phyloP scores from a whole-genome alignment of 2,888 invertebrate genomes.

The Eristalinus aeneus region DNA sequence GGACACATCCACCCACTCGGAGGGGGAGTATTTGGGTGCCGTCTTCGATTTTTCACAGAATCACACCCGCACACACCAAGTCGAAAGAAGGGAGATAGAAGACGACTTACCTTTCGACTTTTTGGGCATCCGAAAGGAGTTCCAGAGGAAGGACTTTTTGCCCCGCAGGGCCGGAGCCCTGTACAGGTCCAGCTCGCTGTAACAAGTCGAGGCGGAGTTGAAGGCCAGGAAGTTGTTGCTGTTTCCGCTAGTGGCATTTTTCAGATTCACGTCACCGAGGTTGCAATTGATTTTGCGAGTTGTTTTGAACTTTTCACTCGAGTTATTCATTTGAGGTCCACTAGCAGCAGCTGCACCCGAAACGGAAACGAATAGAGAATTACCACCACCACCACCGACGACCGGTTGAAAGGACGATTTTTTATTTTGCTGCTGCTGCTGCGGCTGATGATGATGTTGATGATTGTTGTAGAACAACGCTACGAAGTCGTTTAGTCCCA shows the following conservation, averaged over 20 bases:
- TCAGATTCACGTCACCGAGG: conserved; percentile 76
- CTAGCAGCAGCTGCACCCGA: not conserved
- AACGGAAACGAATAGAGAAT: conserved; percentile 40
- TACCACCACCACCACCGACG: conserved; percentile 29
- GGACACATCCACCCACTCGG: conserved; percentile 13
- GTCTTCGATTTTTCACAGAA: conserved; percentile 67
- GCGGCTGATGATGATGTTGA: conserved; percentile 38
- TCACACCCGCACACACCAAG: conserved; percentile 22
- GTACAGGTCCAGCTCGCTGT: conserved; percentile 78
- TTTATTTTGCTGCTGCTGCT: conserved; percentile 46
- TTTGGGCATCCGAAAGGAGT: conserved; percentile 80
- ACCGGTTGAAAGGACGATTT: conserved; percentile 62
- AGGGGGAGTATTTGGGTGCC: not conserved
- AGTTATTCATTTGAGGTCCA: conserved; percentile 60
- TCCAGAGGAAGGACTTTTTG: conserved; percentile 79
- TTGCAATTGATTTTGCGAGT: conserved; percentile 74
- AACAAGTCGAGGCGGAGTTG: conserved; percentile 66
- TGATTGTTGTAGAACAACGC: conserved; percentile 78
- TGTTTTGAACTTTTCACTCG: conserved; percentile 64
- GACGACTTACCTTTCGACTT: conserved; percentile 76
- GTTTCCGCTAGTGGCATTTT: conserved; percentile 71
- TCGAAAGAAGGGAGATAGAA: not conserved
- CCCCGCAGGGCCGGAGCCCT: conserved; percentile 75
- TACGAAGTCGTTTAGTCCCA: conserved; percentile 80
- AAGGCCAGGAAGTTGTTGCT: conserved; percentile 45